These are phyloP conservation scores for Rhagoletis zephyria DNA, from an alignment of 1,140 invertebrate genomes.

Conservation along the genomic window DNA sequence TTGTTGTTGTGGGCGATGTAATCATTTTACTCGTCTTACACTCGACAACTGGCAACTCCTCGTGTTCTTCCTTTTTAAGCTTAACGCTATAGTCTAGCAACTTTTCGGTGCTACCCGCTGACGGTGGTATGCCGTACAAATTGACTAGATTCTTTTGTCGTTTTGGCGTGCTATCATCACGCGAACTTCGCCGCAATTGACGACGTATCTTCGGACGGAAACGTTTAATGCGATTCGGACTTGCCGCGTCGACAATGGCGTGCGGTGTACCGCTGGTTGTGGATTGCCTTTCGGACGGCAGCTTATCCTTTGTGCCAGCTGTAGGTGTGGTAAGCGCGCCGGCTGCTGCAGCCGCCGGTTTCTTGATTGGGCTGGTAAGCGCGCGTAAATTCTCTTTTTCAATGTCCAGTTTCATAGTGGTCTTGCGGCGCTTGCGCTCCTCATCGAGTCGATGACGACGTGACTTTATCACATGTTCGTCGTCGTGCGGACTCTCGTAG, in stretches of 20 bases:
- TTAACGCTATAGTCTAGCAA: slow-evolving; percentile 65
- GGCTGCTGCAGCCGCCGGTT: slow-evolving; percentile 54
- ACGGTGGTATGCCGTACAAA: slow-evolving; percentile 54
- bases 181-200: slow-evolving; percentile 66
- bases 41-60: not conserved
- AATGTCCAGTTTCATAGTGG: slow-evolving; percentile 72
- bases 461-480: slow-evolving; percentile 61
- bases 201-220: slow-evolving; percentile 72
- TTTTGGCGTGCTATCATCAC: slow-evolving; percentile 63
- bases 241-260: slow-evolving; percentile 62
- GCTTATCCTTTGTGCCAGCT: slow-evolving; percentile 57
- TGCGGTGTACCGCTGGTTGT: slow-evolving; percentile 34
- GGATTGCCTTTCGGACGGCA: slow-evolving; percentile 63
- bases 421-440: slow-evolving; percentile 70
- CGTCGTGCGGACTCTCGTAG: slow-evolving; percentile 84
- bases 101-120: slow-evolving; percentile 64
- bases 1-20: slow-evolving; percentile 52
- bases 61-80: slow-evolving; percentile 47
- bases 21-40: slow-evolving; percentile 13
- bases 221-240: slow-evolving; percentile 71
- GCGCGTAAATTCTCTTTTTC: slow-evolving; percentile 72
- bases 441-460: slow-evolving; percentile 68
- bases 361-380: slow-evolving; percentile 70
- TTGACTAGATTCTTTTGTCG: slow-evolving; percentile 55
- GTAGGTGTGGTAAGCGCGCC: not conserved